phyloP scores from a whole-genome alignment of 2,113 vertebrate genomes.

The Podiceps cristatus region DNA sequence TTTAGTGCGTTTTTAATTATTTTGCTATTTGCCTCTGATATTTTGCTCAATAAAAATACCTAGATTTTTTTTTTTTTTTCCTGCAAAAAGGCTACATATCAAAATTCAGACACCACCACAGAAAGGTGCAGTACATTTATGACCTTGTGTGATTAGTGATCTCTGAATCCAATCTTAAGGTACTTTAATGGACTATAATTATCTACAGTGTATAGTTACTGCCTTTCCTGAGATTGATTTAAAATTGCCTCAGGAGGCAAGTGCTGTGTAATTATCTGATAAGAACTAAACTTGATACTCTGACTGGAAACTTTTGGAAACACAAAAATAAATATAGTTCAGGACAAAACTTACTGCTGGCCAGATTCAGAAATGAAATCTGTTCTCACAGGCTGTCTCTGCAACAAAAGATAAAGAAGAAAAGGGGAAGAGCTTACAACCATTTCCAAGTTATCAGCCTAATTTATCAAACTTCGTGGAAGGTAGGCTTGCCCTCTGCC shows the following conservation, averaged over 20 bases:
- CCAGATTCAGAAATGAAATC: constrained; percentile 54
- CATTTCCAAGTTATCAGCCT: constrained; percentile 9
- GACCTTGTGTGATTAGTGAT: constrained; percentile 76
- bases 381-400: constrained; percentile 28
- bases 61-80: not conserved
- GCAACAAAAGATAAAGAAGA: constrained; percentile 48
- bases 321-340: constrained; percentile 68
- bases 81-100: not conserved
- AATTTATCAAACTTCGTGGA: not conserved
- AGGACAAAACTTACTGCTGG: constrained; percentile 54
- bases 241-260: constrained; percentile 74
- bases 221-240: constrained; percentile 74
- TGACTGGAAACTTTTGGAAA: constrained; percentile 64
- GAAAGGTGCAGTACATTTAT: constrained; percentile 67
- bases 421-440: constrained; percentile 6
- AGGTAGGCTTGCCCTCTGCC: not conserved
- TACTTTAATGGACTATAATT: constrained; percentile 78
- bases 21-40: constrained; percentile 21
- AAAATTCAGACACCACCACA: constrained; percentile 48
- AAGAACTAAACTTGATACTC: constrained; percentile 75
- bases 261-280: constrained; percentile 78
- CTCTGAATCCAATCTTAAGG: constrained; percentile 75
- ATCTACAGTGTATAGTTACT: constrained; percentile 74
- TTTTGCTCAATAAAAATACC: not conserved
- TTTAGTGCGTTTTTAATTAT: constrained; percentile 55